phyloP scores from a whole-genome alignment of 2,797 vertebrate genomes.

The Halcyon badia region DNA sequence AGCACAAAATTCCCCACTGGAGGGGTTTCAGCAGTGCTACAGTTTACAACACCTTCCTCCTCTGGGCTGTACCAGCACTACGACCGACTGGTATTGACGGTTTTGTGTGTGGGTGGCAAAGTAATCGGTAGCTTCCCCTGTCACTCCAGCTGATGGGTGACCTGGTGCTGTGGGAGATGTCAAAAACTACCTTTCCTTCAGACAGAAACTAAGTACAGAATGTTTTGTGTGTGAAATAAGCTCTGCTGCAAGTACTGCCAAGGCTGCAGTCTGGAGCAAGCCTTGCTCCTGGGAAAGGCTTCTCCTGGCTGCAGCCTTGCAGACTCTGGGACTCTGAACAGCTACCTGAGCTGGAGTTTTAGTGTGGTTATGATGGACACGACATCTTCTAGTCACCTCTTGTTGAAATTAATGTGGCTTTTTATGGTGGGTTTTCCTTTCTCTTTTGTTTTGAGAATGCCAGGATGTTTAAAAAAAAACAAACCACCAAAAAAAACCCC shows the following conservation, averaged over 20 bases:
- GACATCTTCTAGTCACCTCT: fast-evolving
- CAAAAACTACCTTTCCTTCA: not conserved
- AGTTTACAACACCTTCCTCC: not conserved
- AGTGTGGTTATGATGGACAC: not conserved
- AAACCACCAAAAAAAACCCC: not conserved
- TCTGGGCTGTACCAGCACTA: not conserved
- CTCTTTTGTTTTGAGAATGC: conserved; percentile 41
- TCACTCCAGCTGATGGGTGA: not conserved
- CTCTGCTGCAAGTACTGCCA: not conserved
- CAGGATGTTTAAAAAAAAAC: not conserved
- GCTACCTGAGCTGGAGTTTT: not conserved
- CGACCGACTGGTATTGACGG: not conserved
- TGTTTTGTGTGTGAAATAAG: not conserved
- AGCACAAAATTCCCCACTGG: not conserved
- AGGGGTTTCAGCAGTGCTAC: not conserved
- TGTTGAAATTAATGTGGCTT: not conserved
- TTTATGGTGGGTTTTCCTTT: not conserved
- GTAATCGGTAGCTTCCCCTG: not conserved
- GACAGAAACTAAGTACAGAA: not conserved
- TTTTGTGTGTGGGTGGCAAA: not conserved
- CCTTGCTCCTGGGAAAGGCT: not conserved
- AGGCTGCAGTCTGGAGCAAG: not conserved
- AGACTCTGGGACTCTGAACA: not conserved
- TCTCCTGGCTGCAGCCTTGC: not conserved
- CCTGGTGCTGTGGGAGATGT: not conserved